These are phyloP conservation scores for Oncopeltus fasciatus DNA, from an alignment of 1,140 invertebrate genomes.

Conservation along the genomic window DNA sequence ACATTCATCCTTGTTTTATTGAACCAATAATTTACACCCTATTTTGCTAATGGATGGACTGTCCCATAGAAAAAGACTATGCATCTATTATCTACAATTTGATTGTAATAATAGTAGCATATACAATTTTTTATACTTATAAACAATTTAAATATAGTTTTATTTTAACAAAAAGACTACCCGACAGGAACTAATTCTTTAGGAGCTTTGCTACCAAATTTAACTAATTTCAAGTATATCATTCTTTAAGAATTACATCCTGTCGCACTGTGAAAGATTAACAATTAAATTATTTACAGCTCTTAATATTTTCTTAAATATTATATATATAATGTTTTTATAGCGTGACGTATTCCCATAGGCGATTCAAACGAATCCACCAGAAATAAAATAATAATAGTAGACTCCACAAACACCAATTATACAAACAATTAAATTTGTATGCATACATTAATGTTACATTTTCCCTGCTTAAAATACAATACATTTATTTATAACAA, in stretches of 20 bases:
- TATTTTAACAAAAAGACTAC: not conserved
- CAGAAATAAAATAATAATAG: not conserved
- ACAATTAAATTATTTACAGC: not conserved
- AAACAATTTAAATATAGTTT: no score
- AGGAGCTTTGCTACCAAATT: not conserved
- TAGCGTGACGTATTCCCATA: slow-evolving; percentile 6
- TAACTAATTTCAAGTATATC: not conserved
- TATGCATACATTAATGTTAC: no score
- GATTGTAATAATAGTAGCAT: not conserved
- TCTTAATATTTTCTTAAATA: not conserved
- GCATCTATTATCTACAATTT: slow-evolving; percentile 1
- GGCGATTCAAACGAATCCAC: not conserved
- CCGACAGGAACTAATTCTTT: not conserved
- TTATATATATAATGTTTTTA: not conserved
- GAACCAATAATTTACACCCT: not conserved
- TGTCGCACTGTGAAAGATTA: no score
- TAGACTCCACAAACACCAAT: not conserved
- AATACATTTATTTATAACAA: no score
- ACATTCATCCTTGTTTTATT: slow-evolving; percentile 5
- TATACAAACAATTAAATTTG: no score
- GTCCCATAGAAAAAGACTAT: not conserved
- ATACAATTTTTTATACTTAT: not conserved
- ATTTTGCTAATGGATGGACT: slow-evolving; percentile 5
- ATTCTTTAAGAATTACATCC: not conserved
- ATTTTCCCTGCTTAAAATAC: no score